Evolutionary conservation across 2,797 vertebrate genomes (phyloP).

Genomic region (Lophius americanus): DNA sequence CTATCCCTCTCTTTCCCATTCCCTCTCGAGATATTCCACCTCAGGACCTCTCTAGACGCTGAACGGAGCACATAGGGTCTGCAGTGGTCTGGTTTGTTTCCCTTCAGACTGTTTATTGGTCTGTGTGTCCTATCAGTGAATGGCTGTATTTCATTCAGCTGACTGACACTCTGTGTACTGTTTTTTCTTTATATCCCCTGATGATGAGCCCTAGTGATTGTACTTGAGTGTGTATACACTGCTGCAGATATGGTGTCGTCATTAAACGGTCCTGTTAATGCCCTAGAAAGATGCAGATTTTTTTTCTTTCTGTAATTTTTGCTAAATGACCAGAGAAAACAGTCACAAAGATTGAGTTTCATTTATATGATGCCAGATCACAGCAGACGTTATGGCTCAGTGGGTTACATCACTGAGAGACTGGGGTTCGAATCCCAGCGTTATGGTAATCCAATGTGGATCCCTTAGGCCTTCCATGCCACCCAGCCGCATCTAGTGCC

Average conservation of each 20-base stretch:
- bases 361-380: no score
- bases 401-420: no score
- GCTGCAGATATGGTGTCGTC: neutral
- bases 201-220: neutral
- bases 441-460: no score
- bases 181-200: neutral
- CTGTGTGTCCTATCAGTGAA: constrained; percentile 76
- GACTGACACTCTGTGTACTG: constrained; percentile 47
- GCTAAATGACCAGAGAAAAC: no score
- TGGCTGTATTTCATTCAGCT: constrained; percentile 69
- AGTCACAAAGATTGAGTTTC: no score
- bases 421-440: no score
- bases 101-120: constrained; percentile 71
- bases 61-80: constrained; percentile 60
- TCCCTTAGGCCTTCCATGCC: no score
- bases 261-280: no score
- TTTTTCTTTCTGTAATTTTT: no score
- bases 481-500: no score
- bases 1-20: constrained; percentile 37
- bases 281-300: no score
- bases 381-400: no score
- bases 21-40: constrained; percentile 46
- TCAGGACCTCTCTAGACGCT: constrained; percentile 41
- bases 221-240: constrained; percentile 5
- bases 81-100: constrained; percentile 69